phyloP scores from a whole-genome alignment of 2,888 invertebrate genomes.

The Adineta ricciae region DNA sequence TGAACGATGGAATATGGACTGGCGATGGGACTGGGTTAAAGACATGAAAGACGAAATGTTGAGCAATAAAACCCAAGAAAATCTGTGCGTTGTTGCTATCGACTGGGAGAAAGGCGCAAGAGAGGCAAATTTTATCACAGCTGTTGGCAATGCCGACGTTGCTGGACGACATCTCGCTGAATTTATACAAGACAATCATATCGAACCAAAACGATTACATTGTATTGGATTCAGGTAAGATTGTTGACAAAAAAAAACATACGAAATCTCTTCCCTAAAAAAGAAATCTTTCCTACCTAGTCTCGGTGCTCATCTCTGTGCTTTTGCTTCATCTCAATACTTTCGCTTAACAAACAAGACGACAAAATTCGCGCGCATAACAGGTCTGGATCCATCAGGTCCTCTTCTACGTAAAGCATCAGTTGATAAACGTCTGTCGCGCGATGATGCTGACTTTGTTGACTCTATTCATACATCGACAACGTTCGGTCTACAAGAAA shows the following conservation, averaged over 20 bases:
- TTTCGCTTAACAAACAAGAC: not conserved
- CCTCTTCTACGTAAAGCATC: constrained; percentile 52
- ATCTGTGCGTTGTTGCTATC: constrained; percentile 24
- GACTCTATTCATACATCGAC: constrained; percentile 30
- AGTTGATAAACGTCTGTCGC: constrained; percentile 31
- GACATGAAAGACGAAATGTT: constrained; percentile 27
- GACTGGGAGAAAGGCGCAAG: constrained; percentile 29
- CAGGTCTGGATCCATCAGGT: constrained; percentile 74
- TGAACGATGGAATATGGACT: constrained; percentile 34
- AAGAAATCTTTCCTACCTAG: not conserved
- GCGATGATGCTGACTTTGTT: constrained; percentile 30
- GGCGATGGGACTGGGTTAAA: constrained; percentile 32
- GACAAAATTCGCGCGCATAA: constrained; percentile 34
- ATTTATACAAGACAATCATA: constrained; percentile 8
- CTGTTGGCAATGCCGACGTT: constrained; percentile 26
- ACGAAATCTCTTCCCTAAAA: too few species aligned
- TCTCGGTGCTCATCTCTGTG: constrained; percentile 33
- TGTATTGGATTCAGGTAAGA: constrained; percentile 28
- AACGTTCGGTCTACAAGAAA: constrained; percentile 35
- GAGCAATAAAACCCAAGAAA: not conserved
- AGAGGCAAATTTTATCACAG: constrained; percentile 35
- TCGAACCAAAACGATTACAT: constrained; percentile 27
- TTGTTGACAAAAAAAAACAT: too few species aligned
- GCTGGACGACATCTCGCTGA: constrained; percentile 20
- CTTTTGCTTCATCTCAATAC: constrained; percentile 24